Conservation (phyloP, 2,113 vertebrate species). For the Colius striatus region DNA sequence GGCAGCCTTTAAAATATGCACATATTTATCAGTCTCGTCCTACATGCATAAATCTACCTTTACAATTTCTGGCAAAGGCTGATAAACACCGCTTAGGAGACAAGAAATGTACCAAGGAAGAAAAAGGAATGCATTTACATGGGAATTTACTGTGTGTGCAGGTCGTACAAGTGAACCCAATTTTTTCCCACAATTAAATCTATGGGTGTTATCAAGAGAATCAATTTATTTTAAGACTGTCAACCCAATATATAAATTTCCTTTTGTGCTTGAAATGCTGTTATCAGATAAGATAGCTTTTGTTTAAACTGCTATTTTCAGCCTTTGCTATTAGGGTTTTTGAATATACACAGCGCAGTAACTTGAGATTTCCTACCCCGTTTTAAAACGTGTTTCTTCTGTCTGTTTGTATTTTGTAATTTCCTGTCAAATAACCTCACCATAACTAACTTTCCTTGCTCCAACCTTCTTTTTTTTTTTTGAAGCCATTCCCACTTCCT, state of each 20-base stretch:
- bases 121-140: conserved; percentile 63
- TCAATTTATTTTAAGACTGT: conserved; percentile 80
- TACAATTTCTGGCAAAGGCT: conserved; percentile 55
- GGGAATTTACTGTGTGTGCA: conserved; percentile 61
- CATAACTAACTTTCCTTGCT: conserved; percentile 84
- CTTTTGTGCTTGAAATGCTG: conserved; percentile 80
- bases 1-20: conserved; percentile 50
- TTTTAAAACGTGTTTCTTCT: conserved; percentile 81
- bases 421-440: conserved; percentile 84
- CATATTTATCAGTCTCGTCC: conserved; percentile 44
- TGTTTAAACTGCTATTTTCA: conserved; percentile 84
- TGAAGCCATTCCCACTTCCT: conserved; percentile 76
- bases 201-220: conserved; percentile 71
- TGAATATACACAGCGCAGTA: conserved; percentile 74
- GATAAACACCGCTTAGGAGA: conserved; percentile 46
- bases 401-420: conserved; percentile 84
- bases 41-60: conserved; percentile 51
- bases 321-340: conserved; percentile 78
- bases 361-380: conserved; percentile 79
- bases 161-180: conserved; percentile 37
- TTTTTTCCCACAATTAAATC: conserved; percentile 74
- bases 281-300: conserved; percentile 83
- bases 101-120: conserved; percentile 42
- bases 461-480: conserved; percentile 33
- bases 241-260: conserved; percentile 80